A percentile compares a stretch with the other conserved stretches of the same genome.
Evolutionary conservation across 2,113 vertebrate genomes (phyloP).

Genomic region (Sprattus sprattus): DNA sequence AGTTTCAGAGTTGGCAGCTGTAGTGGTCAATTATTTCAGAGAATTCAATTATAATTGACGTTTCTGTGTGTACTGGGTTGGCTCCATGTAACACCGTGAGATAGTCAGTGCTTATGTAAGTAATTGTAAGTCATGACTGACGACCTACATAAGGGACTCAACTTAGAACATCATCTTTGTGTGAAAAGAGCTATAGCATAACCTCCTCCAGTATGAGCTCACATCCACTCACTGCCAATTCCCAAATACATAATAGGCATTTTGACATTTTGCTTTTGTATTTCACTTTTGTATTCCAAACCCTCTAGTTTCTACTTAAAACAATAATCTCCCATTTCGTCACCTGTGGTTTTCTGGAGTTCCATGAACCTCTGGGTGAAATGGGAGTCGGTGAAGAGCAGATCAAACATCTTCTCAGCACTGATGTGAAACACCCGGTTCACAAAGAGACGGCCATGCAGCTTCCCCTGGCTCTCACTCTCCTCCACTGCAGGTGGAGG

Average conservation of each 20-base stretch:
- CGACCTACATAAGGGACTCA: not conserved
- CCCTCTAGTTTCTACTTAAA: too few species aligned
- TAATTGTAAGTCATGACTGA: not conserved
- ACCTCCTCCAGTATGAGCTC: too few species aligned
- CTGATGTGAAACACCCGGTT: slow-evolving; percentile 89
- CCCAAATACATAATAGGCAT: not conserved
- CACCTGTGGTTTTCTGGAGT: slow-evolving; percentile 87
- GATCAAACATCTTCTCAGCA: slow-evolving; percentile 90
- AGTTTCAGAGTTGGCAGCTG: not conserved
- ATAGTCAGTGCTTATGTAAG: not conserved
- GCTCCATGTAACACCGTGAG: not conserved
- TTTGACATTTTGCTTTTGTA: not conserved
- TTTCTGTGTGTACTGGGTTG: not conserved
- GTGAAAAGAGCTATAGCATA: not conserved
- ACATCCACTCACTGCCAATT: not conserved
- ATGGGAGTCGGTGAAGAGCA: slow-evolving; percentile 88
- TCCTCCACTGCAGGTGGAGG: slow-evolving; percentile 71
- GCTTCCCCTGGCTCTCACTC: slow-evolving; percentile 66
- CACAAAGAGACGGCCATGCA: slow-evolving; percentile 82
- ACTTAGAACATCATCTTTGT: not conserved
- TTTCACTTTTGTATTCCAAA: too few species aligned
- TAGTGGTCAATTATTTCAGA: not conserved
- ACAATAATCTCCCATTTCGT: slow-evolving; percentile 29
- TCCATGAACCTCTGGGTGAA: slow-evolving; percentile 83
- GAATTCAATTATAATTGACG: not conserved